Conservation (phyloP, 1,140 invertebrate genomes). For the Phymorhynchus buccinoides region DNA sequence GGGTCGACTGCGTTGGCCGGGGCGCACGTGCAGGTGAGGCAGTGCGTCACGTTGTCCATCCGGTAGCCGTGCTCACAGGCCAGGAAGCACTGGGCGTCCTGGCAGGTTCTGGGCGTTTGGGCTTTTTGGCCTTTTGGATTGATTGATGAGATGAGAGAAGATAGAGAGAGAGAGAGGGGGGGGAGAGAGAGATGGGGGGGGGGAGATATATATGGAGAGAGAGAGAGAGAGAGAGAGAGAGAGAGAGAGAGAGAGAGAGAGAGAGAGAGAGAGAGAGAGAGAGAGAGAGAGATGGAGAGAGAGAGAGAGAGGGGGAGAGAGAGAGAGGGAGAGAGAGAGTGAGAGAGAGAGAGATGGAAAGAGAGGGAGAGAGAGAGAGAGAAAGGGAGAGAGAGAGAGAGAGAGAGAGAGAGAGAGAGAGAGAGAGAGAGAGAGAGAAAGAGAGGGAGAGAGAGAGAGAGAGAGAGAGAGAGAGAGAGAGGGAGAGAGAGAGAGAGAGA, state of each 20-base stretch:
- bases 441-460: neutral
- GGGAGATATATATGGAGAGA: too few species aligned
- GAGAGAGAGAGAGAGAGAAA: neutral
- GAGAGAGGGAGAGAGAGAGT: too few species aligned
- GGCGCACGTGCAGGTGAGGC: slow-evolving; percentile 6
- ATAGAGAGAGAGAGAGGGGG: too few species aligned
- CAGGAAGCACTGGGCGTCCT: neutral
- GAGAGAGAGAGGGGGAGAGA: too few species aligned
- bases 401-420: neutral
- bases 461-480: neutral
- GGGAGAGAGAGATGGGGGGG: too few species aligned
- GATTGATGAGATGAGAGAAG: too few species aligned
- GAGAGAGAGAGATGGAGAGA: neutral
- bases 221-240: neutral
- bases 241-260: neutral
- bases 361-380: too few species aligned
- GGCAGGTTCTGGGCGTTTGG: neutral
- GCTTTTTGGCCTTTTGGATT: too few species aligned
- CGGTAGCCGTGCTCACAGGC: slow-evolving; percentile 1
- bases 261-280: neutral
- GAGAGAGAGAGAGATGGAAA: too few species aligned
- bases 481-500: neutral
- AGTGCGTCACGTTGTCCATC: neutral
- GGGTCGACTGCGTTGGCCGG: neutral
- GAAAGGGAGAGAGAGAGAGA: too few species aligned